Evolutionary conservation across 1,140 invertebrate genomes (phyloP), one percentile per base, ranked within the genome.

Genomic region (Pteromalus puparum): DNA sequence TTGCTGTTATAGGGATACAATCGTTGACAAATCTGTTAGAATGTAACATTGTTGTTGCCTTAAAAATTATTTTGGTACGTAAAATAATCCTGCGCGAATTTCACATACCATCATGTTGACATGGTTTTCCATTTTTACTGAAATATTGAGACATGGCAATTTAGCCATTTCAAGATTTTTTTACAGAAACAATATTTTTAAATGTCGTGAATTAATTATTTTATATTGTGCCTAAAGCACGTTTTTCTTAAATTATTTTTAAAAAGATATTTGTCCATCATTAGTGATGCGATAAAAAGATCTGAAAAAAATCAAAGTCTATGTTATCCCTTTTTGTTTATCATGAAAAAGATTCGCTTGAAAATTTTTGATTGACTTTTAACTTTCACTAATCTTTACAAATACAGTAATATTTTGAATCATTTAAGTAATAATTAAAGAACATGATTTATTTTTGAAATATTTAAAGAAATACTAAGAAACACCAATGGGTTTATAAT

Each of bases 11-110:
- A 86, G 87, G 75, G 83, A 87, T 83, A 82, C 42, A 83, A 86
- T 87, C 88, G 89, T 90, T 90, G 85, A 87, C 34, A 86, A 88
- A 85, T 90, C 86, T 87, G 87, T 89, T 89, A 88, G 76, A 87
- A 86, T 88, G 89, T 89, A 88, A 89, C 73, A 87, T 87, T 88
- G 89, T 90, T 89, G 88, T 87, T 88, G 87, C 82, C 86, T 88
- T 88, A 88, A 87, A 89, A 90, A 90, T 89, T 91, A 91, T 91
- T 91, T 91, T 91, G 88, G 86, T 90, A 91, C 87, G 82, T 83
- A 87, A 88, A 83, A 81, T 77, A 83, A 88, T 87, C 67, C 46
- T 86, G 74, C 82, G 83, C 75, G 76, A 74, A 82, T 86, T 87
- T 65, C 70, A 84, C 83, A 82, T 86, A 85, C 80, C 86, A 72